These are phyloP conservation scores for Vollenhovia emeryi DNA, from an alignment of 1,140 invertebrate genomes.

Conservation along the genomic window DNA sequence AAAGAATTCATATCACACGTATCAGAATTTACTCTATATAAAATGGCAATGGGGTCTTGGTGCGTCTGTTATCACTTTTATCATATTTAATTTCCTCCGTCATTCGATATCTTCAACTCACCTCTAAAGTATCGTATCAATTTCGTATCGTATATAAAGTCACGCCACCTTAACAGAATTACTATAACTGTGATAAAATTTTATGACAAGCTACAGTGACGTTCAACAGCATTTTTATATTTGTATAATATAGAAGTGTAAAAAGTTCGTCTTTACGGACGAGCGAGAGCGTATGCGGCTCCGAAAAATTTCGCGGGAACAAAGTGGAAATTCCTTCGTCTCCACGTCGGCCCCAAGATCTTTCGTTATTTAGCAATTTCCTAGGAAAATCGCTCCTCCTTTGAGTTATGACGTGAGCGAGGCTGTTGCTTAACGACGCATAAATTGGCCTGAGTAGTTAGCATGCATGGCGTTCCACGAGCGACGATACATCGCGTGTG, in stretches of 20 bases:
- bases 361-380: neutral
- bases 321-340: neutral
- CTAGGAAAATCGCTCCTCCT: neutral
- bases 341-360: no score
- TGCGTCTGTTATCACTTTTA: neutral
- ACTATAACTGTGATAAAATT: neutral
- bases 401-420: neutral
- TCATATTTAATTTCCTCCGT: neutral
- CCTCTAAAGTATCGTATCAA: neutral
- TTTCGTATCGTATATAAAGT: no score
- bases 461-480: constrained; percentile 9
- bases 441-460: neutral
- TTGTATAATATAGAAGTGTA: neutral
- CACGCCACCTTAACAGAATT: neutral
- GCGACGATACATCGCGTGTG: constrained; percentile 30
- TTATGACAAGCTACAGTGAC: neutral
- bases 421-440: neutral
- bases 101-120: neutral
- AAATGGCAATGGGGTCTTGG: neutral
- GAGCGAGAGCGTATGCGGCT: neutral
- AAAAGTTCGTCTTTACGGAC: neutral
- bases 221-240: neutral
- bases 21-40: neutral
- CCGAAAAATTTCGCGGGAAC: neutral
- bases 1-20: neutral